A percentile compares a stretch with the other conserved stretches of the same genome.
Evolutionary conservation across 1,140 invertebrate genomes (phyloP).

Genomic region (Drosophila carrolli): DNA sequence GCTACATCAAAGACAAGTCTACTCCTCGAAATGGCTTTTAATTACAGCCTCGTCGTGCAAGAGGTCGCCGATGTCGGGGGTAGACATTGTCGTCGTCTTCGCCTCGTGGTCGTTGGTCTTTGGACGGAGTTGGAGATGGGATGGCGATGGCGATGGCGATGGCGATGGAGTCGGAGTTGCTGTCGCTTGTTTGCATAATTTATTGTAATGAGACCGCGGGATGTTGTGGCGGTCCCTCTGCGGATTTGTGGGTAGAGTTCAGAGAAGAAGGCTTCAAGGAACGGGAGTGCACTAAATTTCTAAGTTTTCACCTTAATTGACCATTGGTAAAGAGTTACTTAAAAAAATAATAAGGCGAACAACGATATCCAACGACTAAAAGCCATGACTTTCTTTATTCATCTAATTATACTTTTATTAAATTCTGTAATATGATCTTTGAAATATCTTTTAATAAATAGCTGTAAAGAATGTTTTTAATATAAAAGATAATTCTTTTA

Average conservation of each 20-base stretch:
- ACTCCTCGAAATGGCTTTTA: conserved; percentile 66
- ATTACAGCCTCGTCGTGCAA: conserved; percentile 56
- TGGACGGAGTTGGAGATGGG: conserved; percentile 4
- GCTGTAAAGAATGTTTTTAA: background rate
- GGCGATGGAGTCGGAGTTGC: conserved; percentile 27
- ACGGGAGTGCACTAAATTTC: conserved; percentile 26
- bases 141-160: background rate
- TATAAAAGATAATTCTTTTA: background rate
- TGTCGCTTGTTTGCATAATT: conserved; percentile 68
- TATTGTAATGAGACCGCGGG: conserved; percentile 73
- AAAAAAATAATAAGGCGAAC: background rate
- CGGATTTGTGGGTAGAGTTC: conserved; percentile 6
- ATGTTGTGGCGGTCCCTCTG: conserved; percentile 30
- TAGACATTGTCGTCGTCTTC: conserved; percentile 41
- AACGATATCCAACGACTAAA: too few relatives aligned
- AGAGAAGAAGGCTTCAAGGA: conserved; percentile 12
- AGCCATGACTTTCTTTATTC: too few relatives aligned
- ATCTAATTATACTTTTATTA: too few relatives aligned
- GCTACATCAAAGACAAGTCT: conserved; percentile 65
- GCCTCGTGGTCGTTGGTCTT: conserved; percentile 16
- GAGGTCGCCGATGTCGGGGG: conserved; percentile 45
- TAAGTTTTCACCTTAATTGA: conserved; percentile 14
- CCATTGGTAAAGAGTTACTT: background rate
- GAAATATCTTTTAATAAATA: too few relatives aligned
- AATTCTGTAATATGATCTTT: too few relatives aligned